phyloP scores from a whole-genome alignment of 2,888 invertebrate species.

The Stramonita haemastoma region DNA sequence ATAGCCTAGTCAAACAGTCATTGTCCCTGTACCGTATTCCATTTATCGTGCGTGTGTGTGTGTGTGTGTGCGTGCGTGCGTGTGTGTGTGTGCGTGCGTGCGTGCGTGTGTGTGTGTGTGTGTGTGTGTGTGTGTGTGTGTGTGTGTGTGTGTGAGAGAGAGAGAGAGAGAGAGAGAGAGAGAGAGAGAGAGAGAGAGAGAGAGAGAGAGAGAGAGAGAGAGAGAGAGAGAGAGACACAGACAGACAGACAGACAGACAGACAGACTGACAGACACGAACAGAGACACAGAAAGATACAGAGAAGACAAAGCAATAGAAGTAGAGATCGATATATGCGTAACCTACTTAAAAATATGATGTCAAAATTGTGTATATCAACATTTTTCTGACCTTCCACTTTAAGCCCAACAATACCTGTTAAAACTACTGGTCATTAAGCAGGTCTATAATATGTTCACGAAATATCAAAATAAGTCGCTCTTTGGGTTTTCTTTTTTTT shows the following conservation, averaged over 20 bases:
- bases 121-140: background rate
- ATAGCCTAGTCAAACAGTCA: too few relatives aligned
- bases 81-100: background rate
- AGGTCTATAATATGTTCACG: too few relatives aligned
- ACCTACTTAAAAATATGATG: too few relatives aligned
- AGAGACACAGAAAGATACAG: background rate
- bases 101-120: background rate
- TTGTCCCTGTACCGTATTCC: too few relatives aligned
- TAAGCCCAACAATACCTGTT: too few relatives aligned
- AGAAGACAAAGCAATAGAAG: too few relatives aligned
- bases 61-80: background rate
- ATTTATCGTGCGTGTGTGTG: background rate
- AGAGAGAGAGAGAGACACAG: background rate
- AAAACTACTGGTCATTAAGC: too few relatives aligned
- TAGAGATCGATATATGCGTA: too few relatives aligned
- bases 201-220: background rate
- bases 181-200: background rate
- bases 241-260: constrained; percentile 5
- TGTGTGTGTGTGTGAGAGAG: background rate
- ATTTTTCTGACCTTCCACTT: too few relatives aligned
- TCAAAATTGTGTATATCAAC: too few relatives aligned
- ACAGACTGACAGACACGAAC: background rate
- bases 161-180: background rate
- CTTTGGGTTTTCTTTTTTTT: too few relatives aligned
- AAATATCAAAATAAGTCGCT: too few relatives aligned